Evolutionary conservation across 2,888 invertebrate species (phyloP).

Genomic region (Agrypnus murinus): DNA sequence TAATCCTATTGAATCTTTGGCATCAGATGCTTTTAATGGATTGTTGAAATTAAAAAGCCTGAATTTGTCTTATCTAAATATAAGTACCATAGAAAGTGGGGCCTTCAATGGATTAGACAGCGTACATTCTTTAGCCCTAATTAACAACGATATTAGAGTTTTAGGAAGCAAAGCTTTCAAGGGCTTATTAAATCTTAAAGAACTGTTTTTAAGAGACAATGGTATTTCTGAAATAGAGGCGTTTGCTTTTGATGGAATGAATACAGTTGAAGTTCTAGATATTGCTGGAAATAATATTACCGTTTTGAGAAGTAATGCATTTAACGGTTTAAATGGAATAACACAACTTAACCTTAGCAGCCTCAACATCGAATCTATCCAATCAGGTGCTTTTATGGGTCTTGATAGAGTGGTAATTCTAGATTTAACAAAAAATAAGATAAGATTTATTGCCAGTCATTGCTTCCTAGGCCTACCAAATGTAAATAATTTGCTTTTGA

Average conservation of each 20-base stretch:
- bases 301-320: conserved; percentile 15
- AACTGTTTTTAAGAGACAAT: conserved; percentile 29
- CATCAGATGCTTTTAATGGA: conserved; percentile 5
- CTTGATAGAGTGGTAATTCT: conserved; percentile 6
- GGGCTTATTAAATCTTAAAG: not conserved
- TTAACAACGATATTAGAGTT: not conserved
- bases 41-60: conserved; percentile 5
- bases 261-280: conserved; percentile 6
- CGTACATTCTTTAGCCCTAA: conserved; percentile 7
- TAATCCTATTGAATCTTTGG: conserved; percentile 20
- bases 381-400: conserved; percentile 30
- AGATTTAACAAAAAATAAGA: conserved; percentile 31
- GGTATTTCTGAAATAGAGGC: not conserved
- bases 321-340: conserved; percentile 30
- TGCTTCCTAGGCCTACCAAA: conserved; percentile 21
- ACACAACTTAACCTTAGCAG: conserved; percentile 15
- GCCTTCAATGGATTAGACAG: conserved; percentile 20
- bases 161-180: not conserved
- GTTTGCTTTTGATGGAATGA: conserved; percentile 17
- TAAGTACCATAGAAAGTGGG: not conserved
- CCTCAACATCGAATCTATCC: conserved; percentile 1
- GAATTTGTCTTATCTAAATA: conserved; percentile 8
- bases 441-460: conserved; percentile 11
- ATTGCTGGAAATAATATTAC: conserved; percentile 25
- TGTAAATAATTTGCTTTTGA: conserved; percentile 11